Percentiles rank a stretch among this genome's conserved stretches.
phyloP scores from a whole-genome alignment of 1,140 invertebrate genomes.

The Bradysia coprophila region DNA sequence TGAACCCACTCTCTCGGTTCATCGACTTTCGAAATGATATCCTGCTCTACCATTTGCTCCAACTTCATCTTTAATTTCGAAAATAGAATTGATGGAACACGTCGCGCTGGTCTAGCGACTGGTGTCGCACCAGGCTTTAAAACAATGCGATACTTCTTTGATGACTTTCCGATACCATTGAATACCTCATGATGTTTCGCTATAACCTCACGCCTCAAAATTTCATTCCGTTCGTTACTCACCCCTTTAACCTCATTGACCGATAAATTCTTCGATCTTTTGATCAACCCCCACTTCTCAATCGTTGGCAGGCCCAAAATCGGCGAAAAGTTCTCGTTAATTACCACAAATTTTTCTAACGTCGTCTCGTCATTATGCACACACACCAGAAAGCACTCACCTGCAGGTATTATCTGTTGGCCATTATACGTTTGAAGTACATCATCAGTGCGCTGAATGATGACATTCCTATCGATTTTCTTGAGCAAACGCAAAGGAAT shows the following conservation, averaged over 20 bases:
- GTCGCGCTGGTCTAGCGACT: background rate
- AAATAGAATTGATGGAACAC: background rate
- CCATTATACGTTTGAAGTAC: background rate
- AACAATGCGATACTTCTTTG: background rate
- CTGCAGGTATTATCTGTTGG: background rate
- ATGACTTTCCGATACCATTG: background rate
- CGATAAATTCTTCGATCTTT: too few relatives aligned
- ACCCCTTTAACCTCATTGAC: too few relatives aligned
- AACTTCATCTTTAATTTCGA: slow-evolving; percentile 5
- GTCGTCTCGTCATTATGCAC: background rate
- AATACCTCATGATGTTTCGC: background rate
- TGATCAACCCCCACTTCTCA: background rate
- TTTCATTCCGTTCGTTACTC: background rate
- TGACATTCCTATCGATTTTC: background rate
- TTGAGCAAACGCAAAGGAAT: background rate
- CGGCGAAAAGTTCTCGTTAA: background rate
- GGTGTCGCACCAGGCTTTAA: background rate
- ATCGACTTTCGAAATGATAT: slow-evolving; percentile 14
- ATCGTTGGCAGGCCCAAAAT: background rate
- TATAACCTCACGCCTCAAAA: background rate
- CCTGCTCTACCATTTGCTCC: slow-evolving; percentile 8
- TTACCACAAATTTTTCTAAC: background rate
- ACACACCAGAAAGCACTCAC: background rate
- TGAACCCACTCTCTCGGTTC: slow-evolving; percentile 19
- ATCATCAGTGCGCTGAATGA: background rate